Evolutionary conservation across 2,888 invertebrate species (phyloP).

Genomic region (Hirtodrosophila confusa): DNA sequence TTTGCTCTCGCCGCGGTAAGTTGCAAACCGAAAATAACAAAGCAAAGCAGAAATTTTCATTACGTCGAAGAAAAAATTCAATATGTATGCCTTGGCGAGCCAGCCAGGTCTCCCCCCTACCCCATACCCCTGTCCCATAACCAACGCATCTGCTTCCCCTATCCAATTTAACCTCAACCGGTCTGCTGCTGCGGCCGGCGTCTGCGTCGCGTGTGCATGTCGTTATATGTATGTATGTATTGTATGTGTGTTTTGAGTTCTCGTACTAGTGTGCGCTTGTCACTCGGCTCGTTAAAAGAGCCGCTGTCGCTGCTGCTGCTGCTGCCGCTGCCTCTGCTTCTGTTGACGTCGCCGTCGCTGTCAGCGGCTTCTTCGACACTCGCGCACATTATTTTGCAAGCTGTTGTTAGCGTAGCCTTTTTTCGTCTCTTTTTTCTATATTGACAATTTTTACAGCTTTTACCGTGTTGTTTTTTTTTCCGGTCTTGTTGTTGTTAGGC

Average conservation of each 20-base stretch:
- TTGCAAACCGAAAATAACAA: conserved; percentile 21
- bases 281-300: conserved; percentile 72
- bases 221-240: conserved; percentile 25
- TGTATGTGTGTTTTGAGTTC: conserved; percentile 36
- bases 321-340: conserved; percentile 19
- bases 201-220: conserved; percentile 67
- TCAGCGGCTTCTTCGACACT: conserved; percentile 74
- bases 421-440: conserved; percentile 56
- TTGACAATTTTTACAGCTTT: conserved; percentile 77
- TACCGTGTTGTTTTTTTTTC: conserved; percentile 44
- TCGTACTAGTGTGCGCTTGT: conserved; percentile 64
- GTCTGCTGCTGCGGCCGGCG: conserved; percentile 67
- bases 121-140: conserved; percentile 6
- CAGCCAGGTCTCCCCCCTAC: conserved; percentile 29
- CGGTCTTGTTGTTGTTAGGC: conserved; percentile 31
- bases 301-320: conserved; percentile 15
- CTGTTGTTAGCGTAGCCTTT: conserved; percentile 62
- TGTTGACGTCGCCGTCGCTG: conserved; percentile 43
- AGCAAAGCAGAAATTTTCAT: conserved; percentile 64
- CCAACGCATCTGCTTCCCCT: conserved; percentile 62
- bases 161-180: conserved; percentile 78
- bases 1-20: conserved; percentile 64
- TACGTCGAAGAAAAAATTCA: conserved; percentile 72
- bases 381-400: conserved; percentile 74
- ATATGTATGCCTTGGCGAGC: conserved; percentile 67